Conservation (phyloP, 2,888 invertebrate genomes). For the Metellina segmentata region DNA sequence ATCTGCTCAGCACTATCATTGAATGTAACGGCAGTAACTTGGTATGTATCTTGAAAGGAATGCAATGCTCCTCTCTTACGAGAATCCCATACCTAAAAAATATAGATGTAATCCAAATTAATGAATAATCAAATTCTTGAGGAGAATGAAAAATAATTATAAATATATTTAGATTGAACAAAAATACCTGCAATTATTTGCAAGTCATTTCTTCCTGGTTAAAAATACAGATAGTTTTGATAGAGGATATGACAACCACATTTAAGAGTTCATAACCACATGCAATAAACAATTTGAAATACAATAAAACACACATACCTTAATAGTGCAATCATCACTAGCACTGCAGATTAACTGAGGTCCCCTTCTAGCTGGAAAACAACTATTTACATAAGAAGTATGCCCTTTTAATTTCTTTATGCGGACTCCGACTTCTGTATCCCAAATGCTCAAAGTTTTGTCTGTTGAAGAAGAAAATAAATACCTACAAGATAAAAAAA, state of each 20-base stretch:
- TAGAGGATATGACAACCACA: too few species aligned
- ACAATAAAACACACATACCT: constrained; percentile 86
- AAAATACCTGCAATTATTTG: not conserved
- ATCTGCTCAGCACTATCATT: constrained; percentile 97
- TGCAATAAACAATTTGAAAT: too few species aligned
- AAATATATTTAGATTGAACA: constrained; percentile 16
- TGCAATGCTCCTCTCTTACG: constrained; percentile 90
- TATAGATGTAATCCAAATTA: constrained; percentile 14
- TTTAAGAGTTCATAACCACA: too few species aligned
- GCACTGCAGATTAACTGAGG: constrained; percentile 95
- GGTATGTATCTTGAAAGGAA: constrained; percentile 83
- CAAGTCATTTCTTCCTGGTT: not conserved
- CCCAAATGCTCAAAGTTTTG: constrained; percentile 97
- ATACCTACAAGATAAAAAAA: constrained; percentile 82
- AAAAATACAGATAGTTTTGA: not conserved
- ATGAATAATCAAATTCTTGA: not conserved
- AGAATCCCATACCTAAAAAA: constrained; percentile 87
- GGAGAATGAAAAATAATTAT: not conserved
- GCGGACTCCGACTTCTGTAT: constrained; percentile 91
- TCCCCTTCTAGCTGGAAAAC: constrained; percentile 88
- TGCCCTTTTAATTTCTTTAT: constrained; percentile 91
- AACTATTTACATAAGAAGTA: constrained; percentile 84
- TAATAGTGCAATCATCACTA: constrained; percentile 95
- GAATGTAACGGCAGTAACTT: constrained; percentile 92
- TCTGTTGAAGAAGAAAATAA: constrained; percentile 96